Evolutionary conservation across 2,888 invertebrate species (phyloP), one percentile per base, ranked within the genome.

Genomic region (Heteropelma amictum): DNA sequence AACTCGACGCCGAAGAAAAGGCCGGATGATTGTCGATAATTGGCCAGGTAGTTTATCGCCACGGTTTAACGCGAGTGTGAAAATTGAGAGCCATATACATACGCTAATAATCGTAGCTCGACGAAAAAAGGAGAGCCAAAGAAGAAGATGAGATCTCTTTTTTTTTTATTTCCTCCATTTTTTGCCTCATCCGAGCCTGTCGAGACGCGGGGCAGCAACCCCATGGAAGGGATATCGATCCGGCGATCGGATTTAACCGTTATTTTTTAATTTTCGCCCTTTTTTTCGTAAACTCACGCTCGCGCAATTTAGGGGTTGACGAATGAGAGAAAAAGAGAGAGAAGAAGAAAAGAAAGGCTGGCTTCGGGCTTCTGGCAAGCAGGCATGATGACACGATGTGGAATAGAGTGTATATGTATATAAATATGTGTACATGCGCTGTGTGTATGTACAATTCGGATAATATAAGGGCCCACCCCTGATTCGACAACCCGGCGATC

Each of bases 211-310:
- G 54, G 10, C 28, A 14, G 14, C 17, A 21, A 19, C 2, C 33
- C n/a, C n/a, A n/a, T n/a, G 21, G 28, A 1, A 14, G 14, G 17
- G 17, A 42, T n/a, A 17, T 7, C 45, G 40, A 35, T 45, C 35
- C 47, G 49, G 65, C 40, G 63, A 70, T 70, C 67, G 61, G 77
- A 70, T 75, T 80, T 80, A 51, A 76, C 81, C 79, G 82, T 83
- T 79, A 74, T 67, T 76, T 76, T 79, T 76, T 81, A 78, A 81
- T 78, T 80, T 80, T 73, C 78, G 65, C 73, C 67, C 77, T 58
- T 74, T n/a, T n/a, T 58, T 83, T 80, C 79, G 83, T 82, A 78
- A 80, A 82, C 83, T 85, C 84, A 85, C 81, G 83, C 79, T 82
- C 77, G 79, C 81, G 81, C 81, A 83, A 85, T 85, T 84, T 84